Base-by-base conservation (phyloP, 2,113 vertebrate genomes). In the Hemichromis elongatus region DNA sequence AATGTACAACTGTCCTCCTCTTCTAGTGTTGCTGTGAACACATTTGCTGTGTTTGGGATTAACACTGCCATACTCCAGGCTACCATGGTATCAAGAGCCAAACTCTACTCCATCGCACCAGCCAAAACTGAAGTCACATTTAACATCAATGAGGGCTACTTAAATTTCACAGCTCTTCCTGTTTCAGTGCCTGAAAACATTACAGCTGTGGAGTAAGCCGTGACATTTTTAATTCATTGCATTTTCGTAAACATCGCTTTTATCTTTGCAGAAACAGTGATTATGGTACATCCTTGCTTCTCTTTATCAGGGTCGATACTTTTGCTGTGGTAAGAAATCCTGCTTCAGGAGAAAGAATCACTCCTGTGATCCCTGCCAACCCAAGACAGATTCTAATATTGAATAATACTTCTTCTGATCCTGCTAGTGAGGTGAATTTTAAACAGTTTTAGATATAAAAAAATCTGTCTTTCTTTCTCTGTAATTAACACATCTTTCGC, bases 1-100 rank as follows among this genome's bases (percentile, higher is more conserved):
- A 3, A 9, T 21, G 45, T 42, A 10, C 7, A 77, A 40, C 18
- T 63, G 26, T 83, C 5, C 37, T 83, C 66, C 35, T 89, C 1
- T 92, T 95, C 42, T 91, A 98, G 97, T 56, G 12, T 93, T 24
- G 90, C 92, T 1, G 0, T 96, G 16, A 93, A 96, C 45, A 93
- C 92, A 4, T 95, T 96, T 4, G 95, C 94, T 81, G 95, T 95
- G 14, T 96, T 97, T 94, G 97, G 97, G 37, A 24, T 97, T 30
- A 98, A 97, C 90, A 97, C 96, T 0, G 95, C 90, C 19, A 56
- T 96, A 5, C 78, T 97, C 54, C 97, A 98, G 90, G 93, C 96
- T 24, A 88, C 89, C 56, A 14, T 97, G 80, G 86, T 96, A 73
- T 88, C 95, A 52, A 96, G 90, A 87, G 93, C 89, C 77, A 95